Evolutionary conservation across 2,888 invertebrate genomes (phyloP).

Genomic region (Pocota personata): DNA sequence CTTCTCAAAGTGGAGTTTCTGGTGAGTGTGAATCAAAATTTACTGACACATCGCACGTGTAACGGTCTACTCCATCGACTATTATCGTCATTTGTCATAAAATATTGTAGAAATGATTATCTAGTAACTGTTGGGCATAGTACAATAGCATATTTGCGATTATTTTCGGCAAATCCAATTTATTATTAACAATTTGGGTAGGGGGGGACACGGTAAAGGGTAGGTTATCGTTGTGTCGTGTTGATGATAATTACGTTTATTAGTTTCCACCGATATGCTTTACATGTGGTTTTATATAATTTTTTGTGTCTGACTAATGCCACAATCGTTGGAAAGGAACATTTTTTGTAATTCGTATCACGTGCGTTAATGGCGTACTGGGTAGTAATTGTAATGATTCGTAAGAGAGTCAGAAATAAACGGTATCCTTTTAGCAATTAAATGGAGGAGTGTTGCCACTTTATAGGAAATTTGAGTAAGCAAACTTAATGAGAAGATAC

Average conservation of each 20-base stretch:
- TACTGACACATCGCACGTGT: neutral
- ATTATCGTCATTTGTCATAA: neutral
- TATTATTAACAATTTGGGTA: neutral
- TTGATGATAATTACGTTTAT: neutral
- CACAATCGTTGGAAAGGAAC: neutral
- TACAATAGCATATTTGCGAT: neutral
- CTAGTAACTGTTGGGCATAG: slow-evolving; percentile 1
- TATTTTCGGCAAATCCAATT: slow-evolving; percentile 1
- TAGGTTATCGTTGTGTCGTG: neutral
- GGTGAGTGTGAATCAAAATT: slow-evolving; percentile 84
- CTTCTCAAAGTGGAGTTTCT: slow-evolving; percentile 86
- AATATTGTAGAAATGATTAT: neutral
- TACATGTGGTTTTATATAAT: neutral
- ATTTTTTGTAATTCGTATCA: slow-evolving; percentile 25
- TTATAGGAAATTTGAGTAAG: neutral
- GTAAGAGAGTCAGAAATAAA: slow-evolving; percentile 4
- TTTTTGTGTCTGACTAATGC: slow-evolving; percentile 7
- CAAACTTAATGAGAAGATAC: too few species aligned
- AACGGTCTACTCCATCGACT: slow-evolving; percentile 5
- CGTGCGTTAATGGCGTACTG: slow-evolving; percentile 28
- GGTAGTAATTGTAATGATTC: slow-evolving; percentile 12
- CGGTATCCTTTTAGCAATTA: slow-evolving; percentile 14
- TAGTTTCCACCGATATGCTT: neutral
- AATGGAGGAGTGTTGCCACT: slow-evolving; percentile 41
- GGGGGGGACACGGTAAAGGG: neutral